Conservation (phyloP, 2,888 invertebrate species). For the Oconnorella tubifera region DNA sequence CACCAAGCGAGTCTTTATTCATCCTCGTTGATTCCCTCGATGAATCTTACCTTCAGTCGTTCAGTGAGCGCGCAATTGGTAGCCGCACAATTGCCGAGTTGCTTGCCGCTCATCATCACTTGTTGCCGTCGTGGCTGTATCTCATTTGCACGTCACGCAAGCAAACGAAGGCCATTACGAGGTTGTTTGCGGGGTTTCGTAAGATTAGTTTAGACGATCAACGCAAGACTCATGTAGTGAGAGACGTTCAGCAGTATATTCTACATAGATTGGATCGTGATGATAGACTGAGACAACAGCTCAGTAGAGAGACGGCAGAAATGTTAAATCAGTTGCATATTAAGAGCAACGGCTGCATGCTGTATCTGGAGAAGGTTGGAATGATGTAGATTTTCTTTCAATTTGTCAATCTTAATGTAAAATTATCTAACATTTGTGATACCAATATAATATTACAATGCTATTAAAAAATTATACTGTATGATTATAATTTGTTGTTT, state of each 20-base stretch:
- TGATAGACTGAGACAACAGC: conserved; percentile 79
- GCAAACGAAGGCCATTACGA: conserved; percentile 72
- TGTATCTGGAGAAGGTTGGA: conserved; percentile 55
- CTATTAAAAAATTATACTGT: too few species aligned
- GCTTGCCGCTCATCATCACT: conserved; percentile 80
- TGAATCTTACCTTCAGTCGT: conserved; percentile 61
- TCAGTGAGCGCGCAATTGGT: conserved; percentile 34
- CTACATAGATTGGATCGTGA: conserved; percentile 79
- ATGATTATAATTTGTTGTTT: too few species aligned
- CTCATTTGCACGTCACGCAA: conserved; percentile 78
- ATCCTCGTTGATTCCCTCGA: conserved; percentile 89
- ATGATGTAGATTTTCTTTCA: too few species aligned
- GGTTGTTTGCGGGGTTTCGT: conserved; percentile 73
- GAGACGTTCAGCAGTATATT: conserved; percentile 93
- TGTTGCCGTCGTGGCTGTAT: conserved; percentile 88
- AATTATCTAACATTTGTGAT: too few species aligned
- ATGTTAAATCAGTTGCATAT: conserved; percentile 91
- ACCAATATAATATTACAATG: too few species aligned
- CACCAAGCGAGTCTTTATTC: conserved; percentile 73
- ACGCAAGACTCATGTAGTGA: conserved; percentile 74
- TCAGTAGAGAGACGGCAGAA: conserved; percentile 86
- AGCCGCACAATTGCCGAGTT: conserved; percentile 63
- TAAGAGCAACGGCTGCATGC: conserved; percentile 78
- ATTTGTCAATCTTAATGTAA: too few species aligned
- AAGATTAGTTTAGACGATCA: conserved; percentile 88